Evolutionary conservation across 1,140 invertebrate species (phyloP), one percentile per base, ranked within the genome.

Genomic region (Temnothorax longispinosus): DNA sequence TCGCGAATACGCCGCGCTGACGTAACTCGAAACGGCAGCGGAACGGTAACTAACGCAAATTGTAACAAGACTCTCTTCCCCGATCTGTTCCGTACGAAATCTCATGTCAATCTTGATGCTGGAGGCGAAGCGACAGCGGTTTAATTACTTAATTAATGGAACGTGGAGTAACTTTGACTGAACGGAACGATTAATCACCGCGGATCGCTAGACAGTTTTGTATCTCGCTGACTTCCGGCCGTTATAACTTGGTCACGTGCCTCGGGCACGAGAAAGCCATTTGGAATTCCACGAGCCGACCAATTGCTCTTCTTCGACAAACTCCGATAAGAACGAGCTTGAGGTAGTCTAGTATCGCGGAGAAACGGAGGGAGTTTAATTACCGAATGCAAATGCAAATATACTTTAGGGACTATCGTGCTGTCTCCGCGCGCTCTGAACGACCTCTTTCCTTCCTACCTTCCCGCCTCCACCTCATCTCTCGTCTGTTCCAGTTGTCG

Each of bases 341-440:
- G 78, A 65, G 69, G 54, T 54, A 74, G 58, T 84, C 84, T 84
- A 87, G 87, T 91, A 90, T 86, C 89, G 75, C 62, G 52, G 64
- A 27, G 27, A 86, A 91, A 90, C 86, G 86, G 76, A 81, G 85
- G 69, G 80, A 91, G 88, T 92, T 93, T 94, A 94, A 94, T 94
- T 93, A 93, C 91, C 87, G 77, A 93, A 93, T 94, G 91, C 91
- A 93, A 94, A 93, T 94, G 91, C 88, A 92, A 93, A 93, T 93
- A 92, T 93, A 92, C 92, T 93, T 93, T 92, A 89, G 91, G 92
- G 88, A 90, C 89, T 74, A 77, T 67, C 74, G 38, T 71, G 84
- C 81, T 91, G 90, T 91, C 92, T 91, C 84, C 80, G 58, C 41
- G 67, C 88, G 44, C 15, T 58, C 15, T 58, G 52, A 80, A 77